Evolutionary conservation across 1,140 invertebrate species (phyloP), one percentile per base, ranked within the genome.

Genomic region (Goniozus legneri): DNA sequence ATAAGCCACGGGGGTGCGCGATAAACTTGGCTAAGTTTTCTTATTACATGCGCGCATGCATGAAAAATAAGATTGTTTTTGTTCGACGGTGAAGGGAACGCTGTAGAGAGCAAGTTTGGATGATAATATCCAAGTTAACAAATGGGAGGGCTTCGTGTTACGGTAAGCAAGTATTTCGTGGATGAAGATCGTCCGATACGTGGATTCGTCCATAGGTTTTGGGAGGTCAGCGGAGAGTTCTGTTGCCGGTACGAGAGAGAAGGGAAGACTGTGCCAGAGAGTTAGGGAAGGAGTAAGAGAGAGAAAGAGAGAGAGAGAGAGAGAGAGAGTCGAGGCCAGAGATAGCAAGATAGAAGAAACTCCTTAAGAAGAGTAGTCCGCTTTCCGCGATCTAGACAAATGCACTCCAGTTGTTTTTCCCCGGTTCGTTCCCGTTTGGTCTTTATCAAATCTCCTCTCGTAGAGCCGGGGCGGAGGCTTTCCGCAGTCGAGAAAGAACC

Each of bases 321-420:
- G n/a, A 54, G 57, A 60, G 44, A 44, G 49, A 58, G 44, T 50
- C 44, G 49, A 53, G 54, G 45, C 42, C 56, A 53, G 42, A 68
- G 60, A 67, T 64, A 64, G 60, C 48, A 50, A 61, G 62, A 67
- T 58, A 61, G 59, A 61, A 63, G 53, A 64, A 67, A 62, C 63
- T 63, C 58, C 60, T 67, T 60, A 52, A 65, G 58, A 57, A 57
- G 57, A 69, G 67, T 69, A 69, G 65, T 64, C 56, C 61, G 59
- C 50, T 67, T 44, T 58, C 58, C 40, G 60, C 62, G 65, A 67
- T 64, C 61, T 60, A 67, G 67, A 69, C 64, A 71, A 71, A 71
- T 71, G 63, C 66, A 71, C 67, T 70, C 60, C 54, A 62, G 61
- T 69, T 65, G 65, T 67, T 69, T n/a, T 67, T 66, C 57, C 47